Percentiles rank a stretch among this genome's conserved stretches.
These are phyloP conservation scores for Orchesella flavescens DNA, from an alignment of 2,888 invertebrate species.

Conservation along the genomic window DNA sequence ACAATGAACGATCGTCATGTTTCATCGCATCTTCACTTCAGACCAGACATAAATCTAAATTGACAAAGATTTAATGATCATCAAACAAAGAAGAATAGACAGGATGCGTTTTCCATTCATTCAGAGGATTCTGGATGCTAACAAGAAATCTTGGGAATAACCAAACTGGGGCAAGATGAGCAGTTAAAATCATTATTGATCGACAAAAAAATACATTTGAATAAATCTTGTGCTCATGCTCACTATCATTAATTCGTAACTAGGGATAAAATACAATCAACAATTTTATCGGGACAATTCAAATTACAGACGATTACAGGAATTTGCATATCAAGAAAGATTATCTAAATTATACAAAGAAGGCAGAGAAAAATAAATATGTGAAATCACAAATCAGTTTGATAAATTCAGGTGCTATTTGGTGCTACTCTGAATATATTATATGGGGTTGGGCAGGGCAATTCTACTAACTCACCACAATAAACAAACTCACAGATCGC, in stretches of 20 bases:
- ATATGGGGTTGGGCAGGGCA: not conserved
- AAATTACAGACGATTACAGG: conserved; percentile 14
- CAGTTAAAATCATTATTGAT: not conserved
- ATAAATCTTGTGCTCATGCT: not conserved
- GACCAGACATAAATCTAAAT: no score
- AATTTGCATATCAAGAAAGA: conserved; percentile 11
- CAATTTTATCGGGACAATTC: conserved; percentile 14
- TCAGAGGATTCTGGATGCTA: no score
- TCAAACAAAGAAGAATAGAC: no score
- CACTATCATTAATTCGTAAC: not conserved
- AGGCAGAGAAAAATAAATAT: not conserved
- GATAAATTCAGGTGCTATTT: not conserved
- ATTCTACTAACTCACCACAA: not conserved
- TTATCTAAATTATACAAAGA: not conserved
- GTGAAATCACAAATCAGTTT: not conserved
- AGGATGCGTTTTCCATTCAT: no score
- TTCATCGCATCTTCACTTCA: no score
- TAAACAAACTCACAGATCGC: not conserved
- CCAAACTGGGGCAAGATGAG: not conserved
- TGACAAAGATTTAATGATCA: no score
- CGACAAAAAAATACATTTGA: not conserved
- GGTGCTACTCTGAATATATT: not conserved
- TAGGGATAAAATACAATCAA: not conserved
- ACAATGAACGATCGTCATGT: no score
- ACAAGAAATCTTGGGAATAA: no score